phyloP scores from a whole-genome alignment of 2,113 vertebrate species.

The Neofelis nebulosa region DNA sequence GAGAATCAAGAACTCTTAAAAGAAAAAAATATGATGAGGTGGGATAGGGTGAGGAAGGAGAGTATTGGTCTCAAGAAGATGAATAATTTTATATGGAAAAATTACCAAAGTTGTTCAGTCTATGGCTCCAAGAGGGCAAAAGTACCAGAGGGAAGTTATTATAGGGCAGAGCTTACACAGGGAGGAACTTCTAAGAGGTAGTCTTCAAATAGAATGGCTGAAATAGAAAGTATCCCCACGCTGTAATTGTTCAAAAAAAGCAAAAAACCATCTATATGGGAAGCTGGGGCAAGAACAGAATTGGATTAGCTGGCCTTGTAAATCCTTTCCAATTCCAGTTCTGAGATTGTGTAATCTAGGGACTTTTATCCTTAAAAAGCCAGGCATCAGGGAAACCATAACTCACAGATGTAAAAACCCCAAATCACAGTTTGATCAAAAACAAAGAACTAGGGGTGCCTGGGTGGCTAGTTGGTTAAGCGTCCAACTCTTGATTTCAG shows the following conservation, averaged over 20 bases:
- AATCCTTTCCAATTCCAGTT: not conserved
- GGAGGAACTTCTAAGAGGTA: not conserved
- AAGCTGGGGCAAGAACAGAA: not conserved
- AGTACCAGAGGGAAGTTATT: not conserved
- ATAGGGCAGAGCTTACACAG: not conserved
- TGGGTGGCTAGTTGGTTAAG: too few species aligned
- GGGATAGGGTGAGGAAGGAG: not conserved
- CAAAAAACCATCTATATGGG: not conserved
- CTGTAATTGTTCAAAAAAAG: not conserved
- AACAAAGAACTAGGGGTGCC: not conserved
- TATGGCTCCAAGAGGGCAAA: not conserved
- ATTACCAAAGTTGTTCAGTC: not conserved
- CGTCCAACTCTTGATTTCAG: too few species aligned
- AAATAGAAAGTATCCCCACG: not conserved
- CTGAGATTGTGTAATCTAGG: not conserved
- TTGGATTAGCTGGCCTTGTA: not conserved
- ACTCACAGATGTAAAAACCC: not conserved
- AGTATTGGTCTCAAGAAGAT: not conserved
- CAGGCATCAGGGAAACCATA: not conserved
- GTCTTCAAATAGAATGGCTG: not conserved
- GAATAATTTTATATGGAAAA: conserved; percentile 17
- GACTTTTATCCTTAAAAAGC: conserved; percentile 31
- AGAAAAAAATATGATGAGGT: not conserved
- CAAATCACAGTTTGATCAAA: not conserved
- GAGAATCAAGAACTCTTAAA: conserved; percentile 13